Evolutionary conservation across 2,888 invertebrate genomes (phyloP).

Genomic region (Cataglyphis livida): DNA sequence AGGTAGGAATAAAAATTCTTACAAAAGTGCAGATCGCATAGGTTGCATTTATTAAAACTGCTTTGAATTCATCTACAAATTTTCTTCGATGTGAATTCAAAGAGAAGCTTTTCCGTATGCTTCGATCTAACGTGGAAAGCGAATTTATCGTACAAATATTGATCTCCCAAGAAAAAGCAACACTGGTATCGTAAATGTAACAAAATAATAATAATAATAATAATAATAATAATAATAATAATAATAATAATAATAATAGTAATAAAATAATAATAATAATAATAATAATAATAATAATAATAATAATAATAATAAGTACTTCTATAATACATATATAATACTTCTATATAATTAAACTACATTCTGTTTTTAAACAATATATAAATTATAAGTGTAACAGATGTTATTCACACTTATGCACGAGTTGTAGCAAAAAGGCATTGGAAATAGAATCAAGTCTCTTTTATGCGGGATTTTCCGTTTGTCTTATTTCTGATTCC

Average conservation of each 20-base stretch:
- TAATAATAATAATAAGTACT: slow-evolving; percentile 28
- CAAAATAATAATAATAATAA: slow-evolving; percentile 15
- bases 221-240: too few species aligned
- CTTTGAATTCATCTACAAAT: slow-evolving; percentile 20
- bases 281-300: too few species aligned
- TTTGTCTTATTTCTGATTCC: background rate
- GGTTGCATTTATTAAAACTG: slow-evolving; percentile 31
- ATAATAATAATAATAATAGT: background rate
- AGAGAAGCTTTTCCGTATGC: background rate
- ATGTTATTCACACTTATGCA: slow-evolving; percentile 25
- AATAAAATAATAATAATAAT: slow-evolving; percentile 25
- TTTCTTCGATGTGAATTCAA: slow-evolving; percentile 11
- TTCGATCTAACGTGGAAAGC: slow-evolving; percentile 1
- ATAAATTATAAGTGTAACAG: slow-evolving; percentile 27
- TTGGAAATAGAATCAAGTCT: background rate
- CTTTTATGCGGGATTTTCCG: background rate
- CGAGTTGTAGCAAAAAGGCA: slow-evolving; percentile 2
- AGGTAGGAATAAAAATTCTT: background rate
- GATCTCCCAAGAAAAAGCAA: slow-evolving; percentile 13
- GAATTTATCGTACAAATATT: slow-evolving; percentile 1
- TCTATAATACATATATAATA: slow-evolving; percentile 23
- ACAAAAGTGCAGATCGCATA: background rate
- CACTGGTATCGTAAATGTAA: slow-evolving; percentile 49
- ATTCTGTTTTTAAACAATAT: slow-evolving; percentile 22
- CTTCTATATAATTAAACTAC: slow-evolving; percentile 36